Percentiles rank a stretch among this genome's conserved stretches.
Conservation (phyloP, 1,140 invertebrate species). For the Drosophila sturtevanti region DNA sequence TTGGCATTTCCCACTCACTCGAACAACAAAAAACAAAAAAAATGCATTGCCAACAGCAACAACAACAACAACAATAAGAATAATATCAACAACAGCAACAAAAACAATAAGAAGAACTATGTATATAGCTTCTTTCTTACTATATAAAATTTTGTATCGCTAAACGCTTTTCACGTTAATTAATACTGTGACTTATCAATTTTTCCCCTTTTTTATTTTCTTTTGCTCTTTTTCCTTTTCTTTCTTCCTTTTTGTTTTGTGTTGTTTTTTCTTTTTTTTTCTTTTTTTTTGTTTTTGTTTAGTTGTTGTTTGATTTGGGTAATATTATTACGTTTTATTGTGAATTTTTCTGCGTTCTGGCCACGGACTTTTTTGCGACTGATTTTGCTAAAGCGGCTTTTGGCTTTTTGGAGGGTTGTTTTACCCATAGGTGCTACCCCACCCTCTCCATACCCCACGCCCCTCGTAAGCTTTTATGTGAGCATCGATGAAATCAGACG, state of each 20-base stretch:
- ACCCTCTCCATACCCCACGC: neutral
- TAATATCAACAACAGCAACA: constrained; percentile 6
- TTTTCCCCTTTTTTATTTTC: neutral
- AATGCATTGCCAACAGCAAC: neutral
- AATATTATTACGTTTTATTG: constrained; percentile 29
- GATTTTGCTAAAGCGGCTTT: constrained; percentile 71
- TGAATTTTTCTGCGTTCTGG: constrained; percentile 61
- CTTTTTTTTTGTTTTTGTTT: constrained; percentile 12
- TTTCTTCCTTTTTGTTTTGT: constrained; percentile 16
- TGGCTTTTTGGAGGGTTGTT: constrained; percentile 68
- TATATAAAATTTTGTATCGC: constrained; percentile 7
- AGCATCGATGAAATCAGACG: neutral
- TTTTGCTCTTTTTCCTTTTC: neutral
- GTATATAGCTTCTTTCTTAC: neutral
- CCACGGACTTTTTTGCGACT: constrained; percentile 82
- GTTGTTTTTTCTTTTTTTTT: constrained; percentile 16
- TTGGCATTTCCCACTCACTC: constrained; percentile 27
- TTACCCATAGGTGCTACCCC: constrained; percentile 26
- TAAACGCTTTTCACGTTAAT: neutral
- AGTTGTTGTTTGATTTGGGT: constrained; percentile 9
- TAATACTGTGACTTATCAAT: neutral
- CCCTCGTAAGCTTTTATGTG: neutral
- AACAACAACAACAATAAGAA: constrained; percentile 18
- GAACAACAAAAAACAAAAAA: constrained; percentile 31
- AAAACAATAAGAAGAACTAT: constrained; percentile 25